These are phyloP conservation scores for Larimichthys crocea DNA, from an alignment of 2,113 vertebrate genomes.

Conservation along the genomic window DNA sequence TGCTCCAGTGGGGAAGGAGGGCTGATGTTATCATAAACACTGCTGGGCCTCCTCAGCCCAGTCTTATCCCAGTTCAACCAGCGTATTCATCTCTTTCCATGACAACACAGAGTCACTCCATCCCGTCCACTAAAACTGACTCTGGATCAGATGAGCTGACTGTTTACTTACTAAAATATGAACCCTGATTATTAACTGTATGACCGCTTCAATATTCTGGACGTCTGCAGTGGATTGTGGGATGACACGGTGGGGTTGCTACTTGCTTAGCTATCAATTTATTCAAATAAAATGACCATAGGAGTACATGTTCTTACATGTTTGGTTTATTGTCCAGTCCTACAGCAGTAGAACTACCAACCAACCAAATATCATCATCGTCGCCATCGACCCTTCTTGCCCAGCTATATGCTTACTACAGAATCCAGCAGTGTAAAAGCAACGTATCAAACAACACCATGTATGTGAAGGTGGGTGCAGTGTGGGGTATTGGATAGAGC, in stretches of 20 bases:
- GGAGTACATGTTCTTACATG: background rate
- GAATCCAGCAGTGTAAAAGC: background rate
- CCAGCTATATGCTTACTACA: too few relatives aligned
- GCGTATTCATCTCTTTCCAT: background rate
- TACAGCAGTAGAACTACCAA: too few relatives aligned
- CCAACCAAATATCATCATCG: too few relatives aligned
- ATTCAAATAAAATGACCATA: background rate
- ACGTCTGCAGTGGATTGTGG: background rate
- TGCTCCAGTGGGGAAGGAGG: constrained; percentile 37
- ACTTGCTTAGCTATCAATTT: background rate
- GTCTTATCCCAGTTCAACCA: constrained; percentile 35
- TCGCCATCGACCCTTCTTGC: too few relatives aligned
- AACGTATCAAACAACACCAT: background rate
- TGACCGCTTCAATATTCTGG: background rate
- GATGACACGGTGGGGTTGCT: background rate
- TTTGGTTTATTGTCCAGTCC: background rate
- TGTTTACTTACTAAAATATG: background rate
- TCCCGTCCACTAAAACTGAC: background rate
- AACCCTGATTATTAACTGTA: background rate
- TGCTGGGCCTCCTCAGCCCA: constrained; percentile 22
- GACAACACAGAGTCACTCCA: background rate
- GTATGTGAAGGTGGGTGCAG: background rate
- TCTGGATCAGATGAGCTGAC: too few relatives aligned
- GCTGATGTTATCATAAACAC: constrained; percentile 58
- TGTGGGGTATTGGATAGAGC: too few relatives aligned